Conservation (phyloP, 2,113 vertebrate species). For the Hydrochoerus hydrochaeris region DNA sequence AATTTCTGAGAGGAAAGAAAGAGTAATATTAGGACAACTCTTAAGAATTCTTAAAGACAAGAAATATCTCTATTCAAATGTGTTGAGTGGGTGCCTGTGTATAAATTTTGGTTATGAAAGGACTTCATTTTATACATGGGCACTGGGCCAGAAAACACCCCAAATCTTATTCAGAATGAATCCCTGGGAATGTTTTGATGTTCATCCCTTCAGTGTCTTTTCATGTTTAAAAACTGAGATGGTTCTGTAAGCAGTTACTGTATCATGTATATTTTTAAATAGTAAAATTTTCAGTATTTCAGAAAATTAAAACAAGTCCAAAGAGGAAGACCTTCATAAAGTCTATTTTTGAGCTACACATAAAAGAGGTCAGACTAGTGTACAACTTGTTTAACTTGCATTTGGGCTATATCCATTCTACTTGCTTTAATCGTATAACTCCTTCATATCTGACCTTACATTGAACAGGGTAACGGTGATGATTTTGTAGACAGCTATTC, state of each 20-base stretch:
- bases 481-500: background rate
- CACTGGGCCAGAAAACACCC: background rate
- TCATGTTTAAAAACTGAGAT: background rate
- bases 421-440: background rate
- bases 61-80: background rate
- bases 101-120: background rate
- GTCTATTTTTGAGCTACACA: background rate
- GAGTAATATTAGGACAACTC: background rate
- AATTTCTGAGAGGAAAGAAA: constrained; percentile 16
- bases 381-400: background rate
- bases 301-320: background rate
- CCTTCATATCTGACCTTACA: background rate
- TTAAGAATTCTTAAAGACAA: background rate
- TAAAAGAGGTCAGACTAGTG: no score
- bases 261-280: background rate
- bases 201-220: background rate
- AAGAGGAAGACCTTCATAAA: no score
- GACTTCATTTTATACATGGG: background rate
- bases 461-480: background rate
- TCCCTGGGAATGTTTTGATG: background rate
- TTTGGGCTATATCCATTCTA: background rate
- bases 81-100: background rate
- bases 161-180: background rate
- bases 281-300: background rate
- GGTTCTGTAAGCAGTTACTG: background rate